A percentile compares a stretch with the other conserved stretches of the same genome.
Conservation (phyloP, 2,888 invertebrate species). For the Tetanocera ferruginea region DNA sequence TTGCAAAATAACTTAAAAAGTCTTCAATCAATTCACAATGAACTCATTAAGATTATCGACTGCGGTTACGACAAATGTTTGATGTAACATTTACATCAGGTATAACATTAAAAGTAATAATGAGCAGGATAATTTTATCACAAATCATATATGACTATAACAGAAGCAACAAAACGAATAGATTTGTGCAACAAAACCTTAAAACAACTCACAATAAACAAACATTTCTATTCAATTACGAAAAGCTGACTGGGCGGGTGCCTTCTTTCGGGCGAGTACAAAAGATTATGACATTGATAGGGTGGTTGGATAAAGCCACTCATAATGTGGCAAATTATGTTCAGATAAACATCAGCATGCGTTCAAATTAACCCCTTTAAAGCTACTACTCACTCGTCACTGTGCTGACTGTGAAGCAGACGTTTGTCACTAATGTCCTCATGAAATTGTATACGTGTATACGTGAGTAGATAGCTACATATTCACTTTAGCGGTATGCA, state of each 20-base stretch:
- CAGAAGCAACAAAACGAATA: conserved; percentile 23
- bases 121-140: conserved; percentile 20
- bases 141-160: background rate
- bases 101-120: background rate
- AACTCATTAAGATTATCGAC: background rate
- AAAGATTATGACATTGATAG: background rate
- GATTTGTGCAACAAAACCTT: conserved; percentile 23
- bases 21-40: background rate
- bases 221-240: conserved; percentile 37
- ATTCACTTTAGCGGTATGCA: background rate
- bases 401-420: background rate
- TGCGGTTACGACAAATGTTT: background rate
- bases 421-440: background rate
- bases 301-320: conserved; percentile 42
- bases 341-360: conserved; percentile 56
- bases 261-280: background rate
- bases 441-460: conserved; percentile 13
- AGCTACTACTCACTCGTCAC: background rate
- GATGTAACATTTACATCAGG: too few relatives aligned
- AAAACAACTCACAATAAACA: conserved; percentile 21
- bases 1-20: background rate
- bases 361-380: conserved; percentile 48
- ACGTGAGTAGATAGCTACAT: background rate
- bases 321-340: conserved; percentile 61
- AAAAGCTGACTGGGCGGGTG: background rate